These are phyloP conservation scores for Pipistrellus pygmaeus DNA, from an alignment of 2,797 vertebrate genomes.

Conservation along the genomic window DNA sequence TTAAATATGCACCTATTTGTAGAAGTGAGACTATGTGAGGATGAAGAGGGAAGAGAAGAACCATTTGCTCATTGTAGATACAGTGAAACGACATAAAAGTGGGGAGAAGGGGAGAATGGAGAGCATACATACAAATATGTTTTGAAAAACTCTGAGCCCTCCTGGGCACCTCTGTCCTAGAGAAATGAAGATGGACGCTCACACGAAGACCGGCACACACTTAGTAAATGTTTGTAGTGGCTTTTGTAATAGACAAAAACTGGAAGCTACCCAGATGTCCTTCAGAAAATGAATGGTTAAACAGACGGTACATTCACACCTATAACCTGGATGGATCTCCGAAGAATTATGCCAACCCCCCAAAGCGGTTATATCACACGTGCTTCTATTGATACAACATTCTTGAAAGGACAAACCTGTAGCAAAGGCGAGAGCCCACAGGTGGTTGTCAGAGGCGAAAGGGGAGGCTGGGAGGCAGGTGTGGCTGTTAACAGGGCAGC, in stretches of 20 bases:
- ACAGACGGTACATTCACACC: not conserved
- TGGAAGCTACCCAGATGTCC: not conserved
- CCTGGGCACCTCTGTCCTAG: not conserved
- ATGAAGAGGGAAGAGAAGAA: not conserved
- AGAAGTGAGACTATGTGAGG: not conserved
- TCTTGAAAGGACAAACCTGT: not conserved
- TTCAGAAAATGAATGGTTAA: not conserved
- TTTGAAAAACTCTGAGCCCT: not conserved
- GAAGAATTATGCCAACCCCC: not conserved
- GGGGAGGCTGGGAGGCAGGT: not conserved
- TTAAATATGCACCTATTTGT: not conserved
- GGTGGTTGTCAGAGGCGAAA: not conserved
- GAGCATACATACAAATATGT: not conserved
- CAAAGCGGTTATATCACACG: not conserved
- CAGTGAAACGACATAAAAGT: not conserved
- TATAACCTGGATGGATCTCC: not conserved
- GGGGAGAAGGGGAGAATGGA: not conserved
- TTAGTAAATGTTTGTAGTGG: not conserved
- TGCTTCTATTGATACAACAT: not conserved
- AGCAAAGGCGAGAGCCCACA: not conserved
- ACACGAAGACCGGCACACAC: not conserved
- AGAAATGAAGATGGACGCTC: not conserved
- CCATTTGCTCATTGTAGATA: not conserved
- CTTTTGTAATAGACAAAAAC: not conserved
- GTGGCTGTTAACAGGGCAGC: not conserved